Conservation (phyloP, 2,113 vertebrate genomes). For the Ranitomeya variabilis region DNA sequence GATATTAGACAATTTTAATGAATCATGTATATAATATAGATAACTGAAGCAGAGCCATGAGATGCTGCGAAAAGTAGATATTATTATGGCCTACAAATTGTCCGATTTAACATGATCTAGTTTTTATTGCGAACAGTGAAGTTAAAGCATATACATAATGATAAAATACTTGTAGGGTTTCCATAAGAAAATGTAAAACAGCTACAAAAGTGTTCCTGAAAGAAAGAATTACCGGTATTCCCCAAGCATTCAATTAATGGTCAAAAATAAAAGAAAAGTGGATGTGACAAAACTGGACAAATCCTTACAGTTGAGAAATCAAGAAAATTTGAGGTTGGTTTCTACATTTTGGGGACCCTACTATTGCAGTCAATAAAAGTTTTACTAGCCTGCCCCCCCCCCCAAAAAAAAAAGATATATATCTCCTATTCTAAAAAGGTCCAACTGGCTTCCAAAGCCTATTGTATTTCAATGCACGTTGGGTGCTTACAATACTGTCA, state of each 20-base stretch:
- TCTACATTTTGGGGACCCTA: not conserved
- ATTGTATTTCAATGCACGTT: not conserved
- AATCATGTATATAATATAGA: not conserved
- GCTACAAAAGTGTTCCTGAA: not conserved
- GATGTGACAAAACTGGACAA: not conserved
- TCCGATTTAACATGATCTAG: not conserved
- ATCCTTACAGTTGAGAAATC: not conserved
- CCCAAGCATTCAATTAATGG: not conserved
- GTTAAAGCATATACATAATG: not conserved
- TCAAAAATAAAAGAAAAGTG: not conserved
- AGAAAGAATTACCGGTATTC: not conserved
- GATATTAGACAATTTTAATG: not conserved
- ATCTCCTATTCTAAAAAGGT: not conserved
- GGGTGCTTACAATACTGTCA: not conserved
- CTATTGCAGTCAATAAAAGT: not conserved
- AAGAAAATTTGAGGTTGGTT: not conserved
- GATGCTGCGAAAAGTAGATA: not conserved
- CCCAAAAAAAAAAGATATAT: too few species aligned
- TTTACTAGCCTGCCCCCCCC: too few species aligned
- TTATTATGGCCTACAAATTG: not conserved
- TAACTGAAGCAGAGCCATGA: not conserved
- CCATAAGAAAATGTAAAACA: not conserved
- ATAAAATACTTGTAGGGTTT: not conserved
- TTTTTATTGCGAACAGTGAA: not conserved
- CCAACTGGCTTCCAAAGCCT: not conserved